Conservation (phyloP, 2,113 vertebrate species). For the Potamarius usumacintae region DNA sequence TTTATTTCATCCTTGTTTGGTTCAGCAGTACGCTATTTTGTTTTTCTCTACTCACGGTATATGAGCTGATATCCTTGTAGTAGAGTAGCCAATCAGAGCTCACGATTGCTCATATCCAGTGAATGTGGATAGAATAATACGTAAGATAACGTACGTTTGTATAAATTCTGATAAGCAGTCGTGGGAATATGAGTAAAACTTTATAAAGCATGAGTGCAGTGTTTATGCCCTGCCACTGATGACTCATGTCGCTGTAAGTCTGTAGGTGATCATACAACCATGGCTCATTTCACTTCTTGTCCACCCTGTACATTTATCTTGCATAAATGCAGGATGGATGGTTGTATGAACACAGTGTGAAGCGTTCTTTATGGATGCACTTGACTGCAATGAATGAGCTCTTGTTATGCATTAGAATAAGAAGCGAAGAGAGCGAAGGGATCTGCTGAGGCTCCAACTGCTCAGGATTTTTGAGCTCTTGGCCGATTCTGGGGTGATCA, state of each 20-base stretch:
- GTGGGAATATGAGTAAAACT: neutral
- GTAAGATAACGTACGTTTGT: neutral
- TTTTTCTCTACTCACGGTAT: too few relatives aligned
- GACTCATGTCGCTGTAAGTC: neutral
- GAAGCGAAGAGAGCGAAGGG: conserved; percentile 90
- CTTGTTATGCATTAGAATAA: conserved; percentile 81
- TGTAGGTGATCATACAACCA: neutral
- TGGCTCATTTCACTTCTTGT: neutral
- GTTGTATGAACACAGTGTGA: neutral
- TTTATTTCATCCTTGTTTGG: too few relatives aligned
- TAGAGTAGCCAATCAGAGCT: too few relatives aligned
- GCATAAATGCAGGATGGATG: neutral
- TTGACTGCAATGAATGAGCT: neutral
- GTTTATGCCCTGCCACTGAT: neutral
- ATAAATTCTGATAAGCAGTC: neutral
- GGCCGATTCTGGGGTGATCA: conserved; percentile 94
- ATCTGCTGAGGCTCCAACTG: conserved; percentile 89
- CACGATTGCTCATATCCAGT: too few relatives aligned
- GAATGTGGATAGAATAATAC: too few relatives aligned
- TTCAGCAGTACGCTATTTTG: too few relatives aligned
- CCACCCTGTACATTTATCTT: neutral
- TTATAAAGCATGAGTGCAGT: neutral
- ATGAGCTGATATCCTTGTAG: too few relatives aligned
- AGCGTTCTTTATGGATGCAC: neutral
- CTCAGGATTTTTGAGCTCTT: conserved; percentile 94